A percentile compares a stretch with the other conserved stretches of the same genome.
phyloP scores from a whole-genome alignment of 2,797 vertebrate genomes.

The Esox lucius region DNA sequence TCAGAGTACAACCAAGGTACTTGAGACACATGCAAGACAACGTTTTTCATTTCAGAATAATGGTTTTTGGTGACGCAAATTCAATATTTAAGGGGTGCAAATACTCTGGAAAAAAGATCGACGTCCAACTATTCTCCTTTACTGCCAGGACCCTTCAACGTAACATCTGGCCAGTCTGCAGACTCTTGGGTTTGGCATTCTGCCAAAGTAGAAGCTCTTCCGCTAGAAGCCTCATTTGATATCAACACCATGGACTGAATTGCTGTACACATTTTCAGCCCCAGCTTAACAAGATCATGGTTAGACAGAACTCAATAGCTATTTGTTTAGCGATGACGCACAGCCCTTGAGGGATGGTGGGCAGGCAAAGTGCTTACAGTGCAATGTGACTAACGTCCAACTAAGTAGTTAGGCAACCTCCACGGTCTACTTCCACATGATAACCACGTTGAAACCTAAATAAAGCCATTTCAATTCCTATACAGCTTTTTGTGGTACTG shows the following conservation, averaged over 20 bases:
- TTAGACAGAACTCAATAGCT: neutral
- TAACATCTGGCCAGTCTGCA: neutral
- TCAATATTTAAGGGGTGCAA: neutral
- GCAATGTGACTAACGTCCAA: neutral
- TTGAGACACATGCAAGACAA: slow-evolving; percentile 44
- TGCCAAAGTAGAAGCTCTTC: neutral
- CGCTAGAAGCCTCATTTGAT: neutral
- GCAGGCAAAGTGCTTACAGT: neutral
- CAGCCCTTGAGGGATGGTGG: neutral
- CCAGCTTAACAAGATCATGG: neutral
- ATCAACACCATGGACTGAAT: neutral
- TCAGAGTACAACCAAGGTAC: neutral
- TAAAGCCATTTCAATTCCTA: neutral
- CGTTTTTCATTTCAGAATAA: slow-evolving; percentile 21
- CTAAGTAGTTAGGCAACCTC: neutral
- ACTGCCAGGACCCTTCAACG: neutral
- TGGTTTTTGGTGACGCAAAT: slow-evolving; percentile 5
- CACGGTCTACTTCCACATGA: neutral
- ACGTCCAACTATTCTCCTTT: neutral
- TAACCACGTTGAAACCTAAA: neutral
- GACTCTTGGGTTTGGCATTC: neutral
- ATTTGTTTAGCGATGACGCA: neutral
- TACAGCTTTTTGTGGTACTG: neutral
- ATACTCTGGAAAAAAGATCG: neutral
- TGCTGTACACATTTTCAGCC: neutral